Base-by-base conservation (phyloP, 2,888 invertebrate genomes). In the Eupithecia dodoneata region DNA sequence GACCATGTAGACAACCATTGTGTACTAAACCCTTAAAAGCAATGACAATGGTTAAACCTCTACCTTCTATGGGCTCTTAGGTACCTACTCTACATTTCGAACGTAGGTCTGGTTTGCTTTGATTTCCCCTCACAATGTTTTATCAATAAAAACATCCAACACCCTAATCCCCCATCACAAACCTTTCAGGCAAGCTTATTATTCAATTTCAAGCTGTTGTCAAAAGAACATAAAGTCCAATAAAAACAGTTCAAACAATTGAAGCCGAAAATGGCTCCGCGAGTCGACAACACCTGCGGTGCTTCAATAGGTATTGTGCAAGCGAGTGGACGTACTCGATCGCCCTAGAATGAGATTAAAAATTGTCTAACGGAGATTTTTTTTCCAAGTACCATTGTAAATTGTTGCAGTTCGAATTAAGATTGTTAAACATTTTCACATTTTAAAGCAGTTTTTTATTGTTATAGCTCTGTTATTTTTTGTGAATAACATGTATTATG, bases 251-350 rank as follows among this genome's bases (percentile, higher is more conserved):
- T 71, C 44, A 73, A 69, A 67, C 67, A 65, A 73, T 70, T 59
- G 70, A 59, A 65, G 41, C 63, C 49, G 55, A 72, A 74, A 77
- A 74, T 69, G 72, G 55, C 42, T 45, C 42, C 10, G 72, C 44
- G 49, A 72, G 72, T 69, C 74, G 30, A 49, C 42, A 52, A 74
- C 77, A 74, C 77, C 77, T 74, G 74, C 72, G 72, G 45, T 66
- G 30, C 18, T 18, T 30, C 70, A 70, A 70, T 45, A 45, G 47
- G 18, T n/a, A n/a, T 10, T 70, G 47, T 70, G 47, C 18, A 30
- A 70, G 42, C 66, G 7, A 6, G 67, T 67, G 47, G 70, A 0
- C 30, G 70, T 47, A 70, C 47, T 70, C 47, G 12, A 47, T n/a
- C n/a, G 18, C 18, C 59, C 63, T 4, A 63, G 59, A 1, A 10